Evolutionary conservation across 2,888 invertebrate species (phyloP).

Genomic region (Steinernema scapterisci): DNA sequence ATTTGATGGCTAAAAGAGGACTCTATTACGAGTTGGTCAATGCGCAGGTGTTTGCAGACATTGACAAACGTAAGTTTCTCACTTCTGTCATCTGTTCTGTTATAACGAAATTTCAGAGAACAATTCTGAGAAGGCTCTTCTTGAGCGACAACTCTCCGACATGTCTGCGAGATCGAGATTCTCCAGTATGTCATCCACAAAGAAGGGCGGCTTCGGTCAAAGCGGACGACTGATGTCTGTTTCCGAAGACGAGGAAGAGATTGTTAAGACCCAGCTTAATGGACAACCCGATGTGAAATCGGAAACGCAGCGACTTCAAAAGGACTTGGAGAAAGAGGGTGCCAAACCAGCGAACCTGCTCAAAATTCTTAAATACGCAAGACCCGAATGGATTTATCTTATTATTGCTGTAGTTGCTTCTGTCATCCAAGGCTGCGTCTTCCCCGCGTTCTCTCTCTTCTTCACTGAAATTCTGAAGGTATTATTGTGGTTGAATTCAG

Average conservation of each 20-base stretch:
- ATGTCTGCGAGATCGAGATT: slow-evolving; percentile 10
- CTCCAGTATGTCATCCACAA: slow-evolving; percentile 13
- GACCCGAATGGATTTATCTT: slow-evolving; percentile 69
- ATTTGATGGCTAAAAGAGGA: slow-evolving; percentile 75
- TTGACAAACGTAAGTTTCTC: background rate
- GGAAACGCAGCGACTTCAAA: slow-evolving; percentile 40
- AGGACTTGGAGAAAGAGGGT: slow-evolving; percentile 55
- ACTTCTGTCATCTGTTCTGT: too few relatives aligned
- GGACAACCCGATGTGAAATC: slow-evolving; percentile 34
- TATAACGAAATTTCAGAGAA: background rate
- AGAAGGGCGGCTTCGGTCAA: background rate
- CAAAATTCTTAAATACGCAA: slow-evolving; percentile 68
- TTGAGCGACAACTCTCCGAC: slow-evolving; percentile 14
- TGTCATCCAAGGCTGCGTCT: slow-evolving; percentile 68
- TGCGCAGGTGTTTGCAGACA: slow-evolving; percentile 45
- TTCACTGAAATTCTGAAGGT: slow-evolving; percentile 62
- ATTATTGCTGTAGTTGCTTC: slow-evolving; percentile 68
- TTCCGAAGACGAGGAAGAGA: background rate
- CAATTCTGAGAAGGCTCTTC: background rate
- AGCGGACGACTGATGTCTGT: slow-evolving; percentile 16
- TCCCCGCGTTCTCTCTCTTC: slow-evolving; percentile 71
- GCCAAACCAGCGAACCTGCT: slow-evolving; percentile 53
- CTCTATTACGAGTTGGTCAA: slow-evolving; percentile 74
- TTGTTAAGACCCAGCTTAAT: background rate
- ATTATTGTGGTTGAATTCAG: background rate